These are phyloP conservation scores for Dryococelus australis DNA, from an alignment of 2,888 invertebrate species.

Conservation along the genomic window DNA sequence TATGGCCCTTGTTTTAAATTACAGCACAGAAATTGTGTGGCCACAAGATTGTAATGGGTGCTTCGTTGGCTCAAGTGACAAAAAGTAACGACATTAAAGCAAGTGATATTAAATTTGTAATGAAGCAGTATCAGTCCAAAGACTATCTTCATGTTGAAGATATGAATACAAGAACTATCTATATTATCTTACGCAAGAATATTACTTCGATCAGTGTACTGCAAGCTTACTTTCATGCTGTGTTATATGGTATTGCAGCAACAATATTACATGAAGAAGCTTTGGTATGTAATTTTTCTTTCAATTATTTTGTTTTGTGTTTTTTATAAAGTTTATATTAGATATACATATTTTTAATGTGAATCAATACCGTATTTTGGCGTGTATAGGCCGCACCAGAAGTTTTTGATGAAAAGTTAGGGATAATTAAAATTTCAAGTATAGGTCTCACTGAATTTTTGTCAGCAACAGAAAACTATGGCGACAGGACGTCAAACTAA, in stretches of 20 bases:
- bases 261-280: slow-evolving; percentile 57
- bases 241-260: slow-evolving; percentile 62
- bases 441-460: too few relatives aligned
- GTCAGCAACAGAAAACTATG: too few relatives aligned
- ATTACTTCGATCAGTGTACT: slow-evolving; percentile 65
- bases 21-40: slow-evolving; percentile 68
- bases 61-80: slow-evolving; percentile 61
- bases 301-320: background rate
- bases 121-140: slow-evolving; percentile 60
- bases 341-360: too few relatives aligned
- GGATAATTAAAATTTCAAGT: too few relatives aligned
- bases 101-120: slow-evolving; percentile 58
- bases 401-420: too few relatives aligned
- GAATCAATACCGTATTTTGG: too few relatives aligned
- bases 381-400: too few relatives aligned
- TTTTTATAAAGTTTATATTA: background rate
- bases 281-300: slow-evolving; percentile 46
- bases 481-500: too few relatives aligned
- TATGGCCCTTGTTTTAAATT: slow-evolving; percentile 51
- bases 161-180: slow-evolving; percentile 60
- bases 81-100: slow-evolving; percentile 48
- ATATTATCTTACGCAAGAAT: slow-evolving; percentile 65
- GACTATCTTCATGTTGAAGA: slow-evolving; percentile 66
- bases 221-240: slow-evolving; percentile 74
- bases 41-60: slow-evolving; percentile 68